Conservation (phyloP, 2,888 invertebrate species). For the Caenorhabditis becei region DNA sequence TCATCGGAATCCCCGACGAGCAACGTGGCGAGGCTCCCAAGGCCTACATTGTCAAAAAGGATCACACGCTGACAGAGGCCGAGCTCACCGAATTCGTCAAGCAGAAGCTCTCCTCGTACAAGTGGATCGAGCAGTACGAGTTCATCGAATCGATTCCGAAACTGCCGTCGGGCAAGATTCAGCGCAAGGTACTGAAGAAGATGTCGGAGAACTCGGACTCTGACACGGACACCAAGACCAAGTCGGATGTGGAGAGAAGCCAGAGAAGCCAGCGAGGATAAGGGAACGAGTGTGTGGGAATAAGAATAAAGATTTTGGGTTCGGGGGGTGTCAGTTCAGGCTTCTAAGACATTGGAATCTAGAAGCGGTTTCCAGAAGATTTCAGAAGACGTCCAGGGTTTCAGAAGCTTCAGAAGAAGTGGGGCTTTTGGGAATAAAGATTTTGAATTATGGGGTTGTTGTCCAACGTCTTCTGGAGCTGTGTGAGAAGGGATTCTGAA, state of each 20-base stretch:
- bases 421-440: no score
- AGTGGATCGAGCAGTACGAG: slow-evolving; percentile 58
- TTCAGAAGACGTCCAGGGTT: no score
- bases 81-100: slow-evolving; percentile 53
- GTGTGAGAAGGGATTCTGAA: no score
- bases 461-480: no score
- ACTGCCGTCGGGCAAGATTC: slow-evolving; percentile 58
- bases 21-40: slow-evolving; percentile 61
- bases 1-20: slow-evolving; percentile 60
- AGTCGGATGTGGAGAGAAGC: not conserved
- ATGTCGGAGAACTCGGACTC: slow-evolving; percentile 7
- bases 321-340: no score
- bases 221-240: not conserved
- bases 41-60: slow-evolving; percentile 62
- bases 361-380: no score
- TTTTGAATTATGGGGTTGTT: no score
- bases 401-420: no score
- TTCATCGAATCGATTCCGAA: slow-evolving; percentile 61
- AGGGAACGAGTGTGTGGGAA: no score
- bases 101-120: slow-evolving; percentile 59
- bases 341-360: no score
- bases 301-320: no score
- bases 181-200: slow-evolving; percentile 39
- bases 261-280: not conserved
- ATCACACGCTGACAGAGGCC: slow-evolving; percentile 48